Base-by-base conservation (phyloP, 2,113 vertebrate species). In the Ailuropoda melanoleuca region DNA sequence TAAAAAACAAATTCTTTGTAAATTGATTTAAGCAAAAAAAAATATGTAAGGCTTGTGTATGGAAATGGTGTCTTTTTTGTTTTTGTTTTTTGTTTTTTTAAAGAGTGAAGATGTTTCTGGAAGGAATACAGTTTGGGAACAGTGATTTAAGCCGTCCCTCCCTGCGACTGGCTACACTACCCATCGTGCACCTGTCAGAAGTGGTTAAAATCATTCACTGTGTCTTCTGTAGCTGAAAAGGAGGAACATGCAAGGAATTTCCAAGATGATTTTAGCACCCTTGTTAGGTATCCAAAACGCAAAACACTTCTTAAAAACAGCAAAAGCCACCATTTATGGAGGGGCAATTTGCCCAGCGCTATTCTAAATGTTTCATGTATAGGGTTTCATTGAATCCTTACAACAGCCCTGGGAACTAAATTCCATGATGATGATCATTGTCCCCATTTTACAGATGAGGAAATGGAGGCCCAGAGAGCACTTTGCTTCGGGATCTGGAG, bases 1-100 rank as follows among this genome's bases (percentile, higher is more conserved):
- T 37, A 92, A 86, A 90, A n/a, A 68, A 6, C 10, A 68, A 46
- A 66, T 72, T 74, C 23, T 4, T 60, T 82, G n/a, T 83, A 56
- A 68, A 60, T 68, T 78, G 70, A 55, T 88, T 75, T 62, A 89
- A 83, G 34, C 58, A 96, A 95, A 95, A 93, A 93, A 90, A 18
- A 68, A 85, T 19, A 68, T 29, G 14, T 53, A 74, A 68, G 37
- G 4, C 2, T 68, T 78, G 60, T 53, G 5, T 62, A n/a, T 56
- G 39, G 31, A 48, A 50, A 43, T 43, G 43, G 43, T 43, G 43
- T 43, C 6, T 43, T 43, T 43, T 43, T n/a, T n/a, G n/a, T n/a
- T n/a, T 43, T 43, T 43, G 39, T 43, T 55, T 78, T 48, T 10
- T 21, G 90, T 46, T 10, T 82, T 21, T 53, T 24, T 58, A 14